A percentile compares a stretch with the other conserved stretches of the same genome.
Evolutionary conservation across 2,888 invertebrate species (phyloP).

Genomic region (Andrena camellia): DNA sequence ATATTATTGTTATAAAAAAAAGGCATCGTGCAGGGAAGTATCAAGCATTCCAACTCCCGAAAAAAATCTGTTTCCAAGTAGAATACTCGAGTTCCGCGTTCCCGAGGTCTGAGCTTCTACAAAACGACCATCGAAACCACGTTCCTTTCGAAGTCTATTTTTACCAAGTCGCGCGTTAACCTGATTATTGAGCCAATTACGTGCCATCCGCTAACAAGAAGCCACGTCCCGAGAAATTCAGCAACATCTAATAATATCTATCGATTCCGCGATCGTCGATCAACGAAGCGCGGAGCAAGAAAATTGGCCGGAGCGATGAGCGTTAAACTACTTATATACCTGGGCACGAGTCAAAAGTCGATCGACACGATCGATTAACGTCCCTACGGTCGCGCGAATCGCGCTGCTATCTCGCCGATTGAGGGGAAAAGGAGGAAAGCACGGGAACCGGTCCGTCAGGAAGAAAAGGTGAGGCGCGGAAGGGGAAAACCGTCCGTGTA

Average conservation of each 20-base stretch:
- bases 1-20: too few relatives aligned
- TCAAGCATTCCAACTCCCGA: not conserved
- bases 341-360: slow-evolving; percentile 4
- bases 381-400: too few relatives aligned
- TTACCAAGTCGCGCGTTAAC: not conserved
- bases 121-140: not conserved
- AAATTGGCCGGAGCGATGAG: not conserved
- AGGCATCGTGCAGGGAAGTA: not conserved
- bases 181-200: not conserved
- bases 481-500: slow-evolving; percentile 14
- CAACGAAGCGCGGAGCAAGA: not conserved
- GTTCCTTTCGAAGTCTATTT: not conserved
- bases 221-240: not conserved
- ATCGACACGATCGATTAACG: slow-evolving; percentile 1
- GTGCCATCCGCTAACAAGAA: not conserved
- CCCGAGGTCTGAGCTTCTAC: not conserved
- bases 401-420: not conserved
- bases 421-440: not conserved
- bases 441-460: too few relatives aligned
- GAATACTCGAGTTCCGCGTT: not conserved
- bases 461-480: slow-evolving; percentile 8
- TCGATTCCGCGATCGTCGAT: slow-evolving; percentile 2
- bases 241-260: not conserved
- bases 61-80: not conserved
- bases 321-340: not conserved